Percentiles rank a stretch among this genome's conserved stretches.
Evolutionary conservation across 2,888 invertebrate genomes (phyloP).

Genomic region (Ophonus ardosiacus): DNA sequence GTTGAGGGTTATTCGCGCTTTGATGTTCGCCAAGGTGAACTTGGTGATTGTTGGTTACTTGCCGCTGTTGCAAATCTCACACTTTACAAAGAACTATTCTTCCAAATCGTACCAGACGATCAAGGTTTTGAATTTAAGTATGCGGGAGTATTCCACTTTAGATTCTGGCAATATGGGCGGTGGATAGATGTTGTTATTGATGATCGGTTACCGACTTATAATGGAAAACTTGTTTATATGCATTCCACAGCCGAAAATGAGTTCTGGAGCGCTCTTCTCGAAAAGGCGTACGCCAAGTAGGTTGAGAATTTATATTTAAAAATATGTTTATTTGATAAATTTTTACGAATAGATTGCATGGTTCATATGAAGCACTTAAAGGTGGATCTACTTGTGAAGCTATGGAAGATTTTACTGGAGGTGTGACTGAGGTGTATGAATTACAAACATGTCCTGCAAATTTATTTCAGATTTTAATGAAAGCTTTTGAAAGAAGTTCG

Average conservation of each 20-base stretch:
- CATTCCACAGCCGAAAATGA: conserved; percentile 92
- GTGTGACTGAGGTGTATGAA: conserved; percentile 95
- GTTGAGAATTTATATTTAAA: conserved; percentile 67
- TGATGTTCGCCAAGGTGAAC: conserved; percentile 98
- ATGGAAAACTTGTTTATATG: conserved; percentile 91
- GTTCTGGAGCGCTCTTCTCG: conserved; percentile 96
- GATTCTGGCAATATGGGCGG: conserved; percentile 96
- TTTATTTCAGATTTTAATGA: conserved; percentile 91
- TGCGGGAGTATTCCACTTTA: conserved; percentile 96
- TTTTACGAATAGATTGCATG: conserved; percentile 84
- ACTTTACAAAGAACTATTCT: conserved; percentile 90
- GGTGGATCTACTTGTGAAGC: conserved; percentile 99
- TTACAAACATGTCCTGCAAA: conserved; percentile 89
- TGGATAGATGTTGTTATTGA: conserved; percentile 97
- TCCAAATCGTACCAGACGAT: conserved; percentile 96
- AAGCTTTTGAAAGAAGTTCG: conserved; percentile 94
- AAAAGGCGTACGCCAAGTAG: conserved; percentile 96
- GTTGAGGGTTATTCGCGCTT: conserved; percentile 97
- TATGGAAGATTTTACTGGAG: conserved; percentile 99
- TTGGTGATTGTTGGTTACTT: conserved; percentile 97
- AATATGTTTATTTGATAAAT: too few relatives aligned
- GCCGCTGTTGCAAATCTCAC: conserved; percentile 97
- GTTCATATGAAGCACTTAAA: conserved; percentile 97
- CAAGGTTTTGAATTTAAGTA: conserved; percentile 96
- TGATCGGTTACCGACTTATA: conserved; percentile 92